Base-by-base conservation (phyloP, 2,888 invertebrate genomes). In the Trichopoda pennipes region DNA sequence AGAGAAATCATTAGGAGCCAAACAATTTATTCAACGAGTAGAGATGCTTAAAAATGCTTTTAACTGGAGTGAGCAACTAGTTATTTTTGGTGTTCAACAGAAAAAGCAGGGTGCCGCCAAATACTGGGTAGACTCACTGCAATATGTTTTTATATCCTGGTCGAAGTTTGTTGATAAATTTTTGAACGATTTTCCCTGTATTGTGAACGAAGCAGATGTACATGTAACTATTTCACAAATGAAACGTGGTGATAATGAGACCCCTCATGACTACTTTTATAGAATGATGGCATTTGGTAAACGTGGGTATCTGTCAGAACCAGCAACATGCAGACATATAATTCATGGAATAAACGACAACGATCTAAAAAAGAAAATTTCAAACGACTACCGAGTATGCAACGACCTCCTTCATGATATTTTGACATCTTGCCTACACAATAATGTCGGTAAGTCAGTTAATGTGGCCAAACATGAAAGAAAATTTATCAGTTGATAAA, bases 261-360 rank as follows among this genome's bases (percentile, higher is more conserved):
- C 64, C 1, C 51, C 51, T 7, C 32, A 64, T 16, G 35, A 51
- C 9, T 64, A 51, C 35, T 64, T 35, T 64, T 64, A 49, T 8
- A 64, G 32, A 9, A 64, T 64, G 56, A n/a, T 17, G 1, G 19
- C 56, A 7, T 35, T 19, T 19, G 58, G 58, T 0, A 58, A 58
- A 58, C 35, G 56, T 10, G 32, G 56, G 0, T 10, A 17, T n/a
- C 17, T 56, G 0, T 56, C 56, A 2, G 35, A 64, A 49, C 64
- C 47, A 10, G 64, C 51, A 1, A 38, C 51, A 16, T 17, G 12
- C 14, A 35, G 64, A 16, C 51, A 51, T n/a, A 51, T 51, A 1
- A 64, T 64, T 7, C 14, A 35, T 35, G 64, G 51, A 10, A 51
- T 64, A 1, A 51, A 51, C 21, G 16, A 32, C 0, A 19, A 23